Percentiles rank a stretch among this genome's conserved stretches.
Evolutionary conservation across 2,888 invertebrate species (phyloP).

Genomic region (Microctonus hyperodae): DNA sequence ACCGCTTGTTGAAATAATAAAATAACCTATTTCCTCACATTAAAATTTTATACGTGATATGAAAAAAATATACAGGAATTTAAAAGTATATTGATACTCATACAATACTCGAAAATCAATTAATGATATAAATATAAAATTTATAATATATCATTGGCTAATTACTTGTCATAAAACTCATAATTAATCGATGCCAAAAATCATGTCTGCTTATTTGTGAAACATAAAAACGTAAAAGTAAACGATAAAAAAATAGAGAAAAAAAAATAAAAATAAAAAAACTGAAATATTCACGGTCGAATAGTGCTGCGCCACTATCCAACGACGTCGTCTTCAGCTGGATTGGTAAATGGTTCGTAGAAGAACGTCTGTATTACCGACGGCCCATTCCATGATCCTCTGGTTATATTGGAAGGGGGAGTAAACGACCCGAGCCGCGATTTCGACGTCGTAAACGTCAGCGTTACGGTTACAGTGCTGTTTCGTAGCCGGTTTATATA

Average conservation of each 20-base stretch:
- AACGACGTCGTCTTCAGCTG: slow-evolving; percentile 19
- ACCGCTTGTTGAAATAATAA: background rate
- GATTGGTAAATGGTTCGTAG: slow-evolving; percentile 24
- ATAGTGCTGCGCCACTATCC: slow-evolving; percentile 20
- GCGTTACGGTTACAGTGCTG: slow-evolving; percentile 64
- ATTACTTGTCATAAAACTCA: background rate
- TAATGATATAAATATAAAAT: background rate
- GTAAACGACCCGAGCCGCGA: slow-evolving; percentile 63
- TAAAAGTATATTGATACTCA: background rate
- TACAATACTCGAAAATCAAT: background rate
- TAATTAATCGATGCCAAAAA: background rate
- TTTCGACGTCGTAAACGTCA: slow-evolving; percentile 64
- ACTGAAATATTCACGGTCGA: slow-evolving; percentile 23
- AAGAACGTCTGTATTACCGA: slow-evolving; percentile 55
- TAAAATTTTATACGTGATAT: background rate
- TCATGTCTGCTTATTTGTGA: background rate
- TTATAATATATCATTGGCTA: background rate
- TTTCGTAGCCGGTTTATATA: slow-evolving; percentile 61
- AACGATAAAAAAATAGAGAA: background rate
- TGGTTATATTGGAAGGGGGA: slow-evolving; percentile 45
- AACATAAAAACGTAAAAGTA: background rate
- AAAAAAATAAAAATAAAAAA: background rate
- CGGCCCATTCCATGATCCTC: slow-evolving; percentile 40
- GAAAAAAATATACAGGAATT: background rate
- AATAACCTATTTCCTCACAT: background rate